A percentile compares a stretch with the other conserved stretches of the same genome.
These are phyloP conservation scores for Hemicordylus capensis DNA, from an alignment of 2,113 vertebrate genomes.

Conservation along the genomic window DNA sequence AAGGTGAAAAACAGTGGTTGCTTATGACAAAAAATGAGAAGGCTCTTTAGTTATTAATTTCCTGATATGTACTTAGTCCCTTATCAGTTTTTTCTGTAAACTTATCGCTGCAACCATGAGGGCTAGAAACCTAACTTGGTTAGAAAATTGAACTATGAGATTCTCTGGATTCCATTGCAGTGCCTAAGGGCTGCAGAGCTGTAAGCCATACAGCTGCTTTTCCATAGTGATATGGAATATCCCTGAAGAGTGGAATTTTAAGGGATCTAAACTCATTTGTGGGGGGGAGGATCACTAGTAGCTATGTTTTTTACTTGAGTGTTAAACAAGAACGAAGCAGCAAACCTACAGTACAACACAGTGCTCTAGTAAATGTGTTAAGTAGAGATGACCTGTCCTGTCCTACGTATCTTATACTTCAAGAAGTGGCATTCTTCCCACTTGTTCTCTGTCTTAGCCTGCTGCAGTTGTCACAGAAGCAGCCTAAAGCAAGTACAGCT, in stretches of 20 bases:
- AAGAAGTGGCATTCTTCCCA: accelerated
- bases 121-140: not conserved
- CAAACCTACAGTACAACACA: constrained; percentile 2
- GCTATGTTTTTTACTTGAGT: not conserved
- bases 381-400: constrained; percentile 29
- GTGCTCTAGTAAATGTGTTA: constrained; percentile 16
- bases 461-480: constrained; percentile 32
- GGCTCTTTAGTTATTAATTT: not conserved
- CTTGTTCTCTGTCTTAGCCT: constrained; percentile 22
- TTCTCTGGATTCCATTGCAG: not conserved
- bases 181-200: not conserved
- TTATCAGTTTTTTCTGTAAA: not conserved
- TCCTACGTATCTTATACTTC: not conserved
- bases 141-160: not conserved
- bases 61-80: not conserved
- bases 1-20: not conserved
- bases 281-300: too few species aligned
- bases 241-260: not conserved
- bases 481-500: constrained; percentile 15
- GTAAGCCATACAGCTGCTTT: not conserved
- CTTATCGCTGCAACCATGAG: not conserved
- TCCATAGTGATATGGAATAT: constrained; percentile 12
- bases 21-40: not conserved
- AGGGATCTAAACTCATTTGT: constrained; percentile 9
- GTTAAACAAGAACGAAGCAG: constrained; percentile 28